phyloP scores from a whole-genome alignment of 2,113 vertebrate species.

The Pelvicachromis taeniatus region DNA sequence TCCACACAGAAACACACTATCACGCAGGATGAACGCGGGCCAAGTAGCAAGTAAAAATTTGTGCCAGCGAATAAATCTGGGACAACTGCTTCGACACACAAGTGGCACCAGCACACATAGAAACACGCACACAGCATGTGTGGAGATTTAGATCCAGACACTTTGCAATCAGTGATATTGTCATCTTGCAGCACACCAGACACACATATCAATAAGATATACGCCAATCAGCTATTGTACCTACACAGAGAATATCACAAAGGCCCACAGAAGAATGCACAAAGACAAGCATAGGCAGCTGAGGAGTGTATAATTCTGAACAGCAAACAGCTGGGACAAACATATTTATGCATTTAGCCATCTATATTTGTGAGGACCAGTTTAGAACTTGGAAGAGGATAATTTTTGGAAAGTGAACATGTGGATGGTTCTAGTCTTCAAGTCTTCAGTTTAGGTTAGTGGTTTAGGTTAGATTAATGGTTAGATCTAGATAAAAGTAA shows the following conservation, averaged over 20 bases:
- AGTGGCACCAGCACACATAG: constrained; percentile 12
- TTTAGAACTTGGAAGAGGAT: neutral
- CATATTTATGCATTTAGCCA: neutral
- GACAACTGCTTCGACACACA: constrained; percentile 49
- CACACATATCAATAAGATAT: constrained; percentile 1
- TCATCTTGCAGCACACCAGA: constrained; percentile 11
- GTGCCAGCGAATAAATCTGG: constrained; percentile 61
- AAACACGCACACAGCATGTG: constrained; percentile 16
- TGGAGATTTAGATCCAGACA: constrained; percentile 11
- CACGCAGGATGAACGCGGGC: neutral
- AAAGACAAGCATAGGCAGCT: neutral
- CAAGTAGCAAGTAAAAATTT: constrained; percentile 34
- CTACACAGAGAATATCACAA: neutral
- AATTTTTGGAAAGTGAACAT: neutral
- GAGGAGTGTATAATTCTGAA: neutral
- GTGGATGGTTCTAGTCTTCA: neutral
- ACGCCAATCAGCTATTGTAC: neutral
- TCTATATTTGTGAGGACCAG: neutral
- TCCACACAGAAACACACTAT: neutral
- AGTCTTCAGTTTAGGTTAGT: neutral
- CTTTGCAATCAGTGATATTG: constrained; percentile 39
- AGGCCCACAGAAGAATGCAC: neutral
- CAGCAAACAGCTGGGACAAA: constrained; percentile 6
- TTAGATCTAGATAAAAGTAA: neutral
- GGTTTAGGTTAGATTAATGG: neutral